Evolutionary conservation across 2,113 vertebrate species (phyloP).

Genomic region (Panthera uncia): DNA sequence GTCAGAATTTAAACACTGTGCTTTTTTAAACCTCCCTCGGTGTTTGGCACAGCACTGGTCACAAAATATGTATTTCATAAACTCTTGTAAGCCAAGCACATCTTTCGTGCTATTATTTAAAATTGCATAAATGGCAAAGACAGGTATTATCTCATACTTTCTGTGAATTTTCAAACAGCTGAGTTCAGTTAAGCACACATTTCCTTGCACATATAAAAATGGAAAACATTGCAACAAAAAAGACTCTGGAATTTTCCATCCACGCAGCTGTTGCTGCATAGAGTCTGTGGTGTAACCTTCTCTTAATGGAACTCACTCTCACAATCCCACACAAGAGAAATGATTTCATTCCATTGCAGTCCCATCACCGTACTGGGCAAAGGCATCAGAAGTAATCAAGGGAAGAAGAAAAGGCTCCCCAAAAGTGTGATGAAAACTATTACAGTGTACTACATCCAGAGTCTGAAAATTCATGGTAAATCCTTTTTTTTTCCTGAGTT

Average conservation of each 20-base stretch:
- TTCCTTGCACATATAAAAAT: conserved; percentile 15
- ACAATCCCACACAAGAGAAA: not conserved
- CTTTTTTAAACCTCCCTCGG: not conserved
- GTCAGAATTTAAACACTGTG: not conserved
- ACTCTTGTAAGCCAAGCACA: not conserved
- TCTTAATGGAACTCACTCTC: not conserved
- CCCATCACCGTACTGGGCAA: not conserved
- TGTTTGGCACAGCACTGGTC: not conserved
- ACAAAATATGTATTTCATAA: not conserved
- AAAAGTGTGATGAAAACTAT: not conserved
- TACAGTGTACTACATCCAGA: not conserved
- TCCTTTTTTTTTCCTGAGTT: not conserved
- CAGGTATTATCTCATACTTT: conserved; percentile 21
- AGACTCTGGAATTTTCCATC: conserved; percentile 57
- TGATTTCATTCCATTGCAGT: not conserved
- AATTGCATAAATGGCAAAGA: not conserved
- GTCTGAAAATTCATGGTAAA: not conserved
- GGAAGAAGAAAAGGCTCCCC: not conserved
- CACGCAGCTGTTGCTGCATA: conserved; percentile 43
- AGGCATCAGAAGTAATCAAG: not conserved
- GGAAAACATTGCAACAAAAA: conserved; percentile 22
- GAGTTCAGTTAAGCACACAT: conserved; percentile 48
- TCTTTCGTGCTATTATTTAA: not conserved
- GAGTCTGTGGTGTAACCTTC: not conserved
- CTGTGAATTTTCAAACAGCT: conserved; percentile 54